Percentiles rank a stretch among this genome's conserved stretches.
Evolutionary conservation across 2,113 vertebrate species (phyloP).

Genomic region (Amphiprion ocellaris): DNA sequence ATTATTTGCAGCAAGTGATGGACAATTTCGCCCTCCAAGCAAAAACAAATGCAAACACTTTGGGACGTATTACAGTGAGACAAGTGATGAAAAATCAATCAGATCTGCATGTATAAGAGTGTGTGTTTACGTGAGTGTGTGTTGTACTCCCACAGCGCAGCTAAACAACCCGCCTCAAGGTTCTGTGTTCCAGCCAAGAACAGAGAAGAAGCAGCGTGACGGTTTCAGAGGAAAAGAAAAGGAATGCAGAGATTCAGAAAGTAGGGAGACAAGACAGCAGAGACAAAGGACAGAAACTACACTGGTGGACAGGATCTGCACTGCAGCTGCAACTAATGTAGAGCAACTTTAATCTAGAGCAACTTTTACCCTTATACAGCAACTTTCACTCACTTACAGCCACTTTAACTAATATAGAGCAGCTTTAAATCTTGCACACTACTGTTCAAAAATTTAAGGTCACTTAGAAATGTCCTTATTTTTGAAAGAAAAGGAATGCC

Average conservation of each 20-base stretch:
- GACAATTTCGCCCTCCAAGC: constrained; percentile 50
- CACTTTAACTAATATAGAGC: too few species aligned
- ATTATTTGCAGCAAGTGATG: constrained; percentile 43
- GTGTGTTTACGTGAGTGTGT: constrained; percentile 14
- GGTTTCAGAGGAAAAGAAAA: not conserved
- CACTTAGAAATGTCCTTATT: too few species aligned
- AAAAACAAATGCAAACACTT: constrained; percentile 58
- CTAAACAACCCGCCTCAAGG: constrained; percentile 60
- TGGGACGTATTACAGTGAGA: constrained; percentile 42
- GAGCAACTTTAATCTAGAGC: too few species aligned
- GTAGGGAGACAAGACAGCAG: not conserved
- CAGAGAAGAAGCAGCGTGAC: constrained; percentile 21
- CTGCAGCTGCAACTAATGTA: too few species aligned
- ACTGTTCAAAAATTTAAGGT: too few species aligned
- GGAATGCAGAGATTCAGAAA: not conserved
- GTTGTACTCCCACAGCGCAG: constrained; percentile 15
- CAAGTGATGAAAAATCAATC: constrained; percentile 71
- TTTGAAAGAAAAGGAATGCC: not conserved
- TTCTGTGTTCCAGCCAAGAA: constrained; percentile 46
- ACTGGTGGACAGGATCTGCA: not conserved
- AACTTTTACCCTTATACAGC: too few species aligned
- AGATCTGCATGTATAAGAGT: constrained; percentile 8
- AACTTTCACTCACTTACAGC: too few species aligned
- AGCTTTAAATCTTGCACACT: too few species aligned
- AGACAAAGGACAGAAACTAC: constrained; percentile 7